A percentile compares a stretch with the other conserved stretches of the same genome.
phyloP scores from a whole-genome alignment of 2,113 vertebrate genomes.

The Pteruthius melanotis region DNA sequence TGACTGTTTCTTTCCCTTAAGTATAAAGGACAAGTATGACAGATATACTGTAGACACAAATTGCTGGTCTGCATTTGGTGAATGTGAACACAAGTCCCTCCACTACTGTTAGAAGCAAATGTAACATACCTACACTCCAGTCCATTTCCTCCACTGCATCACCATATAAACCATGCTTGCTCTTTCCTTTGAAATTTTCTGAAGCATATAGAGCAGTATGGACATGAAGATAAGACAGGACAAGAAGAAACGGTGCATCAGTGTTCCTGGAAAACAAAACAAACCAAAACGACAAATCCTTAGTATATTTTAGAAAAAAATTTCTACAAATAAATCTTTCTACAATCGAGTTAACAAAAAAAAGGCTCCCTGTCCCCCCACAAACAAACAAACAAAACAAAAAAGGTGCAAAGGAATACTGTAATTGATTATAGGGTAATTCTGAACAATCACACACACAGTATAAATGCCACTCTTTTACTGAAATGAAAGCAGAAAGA shows the following conservation, averaged over 20 bases:
- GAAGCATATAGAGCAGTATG: conserved; percentile 86
- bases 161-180: conserved; percentile 83
- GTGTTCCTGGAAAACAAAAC: conserved; percentile 67
- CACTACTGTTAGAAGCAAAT: neutral
- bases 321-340: neutral
- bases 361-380: fast-evolving
- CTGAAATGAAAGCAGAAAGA: neutral
- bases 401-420: neutral
- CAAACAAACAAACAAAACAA: neutral
- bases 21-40: neutral
- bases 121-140: conserved; percentile 85
- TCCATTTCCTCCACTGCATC: conserved; percentile 88
- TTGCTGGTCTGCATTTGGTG: neutral
- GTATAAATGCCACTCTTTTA: neutral
- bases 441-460: neutral
- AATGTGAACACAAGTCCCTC: neutral
- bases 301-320: neutral
- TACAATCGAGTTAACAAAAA: neutral
- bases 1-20: neutral
- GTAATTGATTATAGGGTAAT: neutral
- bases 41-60: neutral
- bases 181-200: conserved; percentile 75
- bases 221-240: conserved; percentile 84
- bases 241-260: conserved; percentile 78
- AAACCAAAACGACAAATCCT: neutral